Conservation (phyloP, 2,113 vertebrate genomes). For the Dendrocopos noguchii region DNA sequence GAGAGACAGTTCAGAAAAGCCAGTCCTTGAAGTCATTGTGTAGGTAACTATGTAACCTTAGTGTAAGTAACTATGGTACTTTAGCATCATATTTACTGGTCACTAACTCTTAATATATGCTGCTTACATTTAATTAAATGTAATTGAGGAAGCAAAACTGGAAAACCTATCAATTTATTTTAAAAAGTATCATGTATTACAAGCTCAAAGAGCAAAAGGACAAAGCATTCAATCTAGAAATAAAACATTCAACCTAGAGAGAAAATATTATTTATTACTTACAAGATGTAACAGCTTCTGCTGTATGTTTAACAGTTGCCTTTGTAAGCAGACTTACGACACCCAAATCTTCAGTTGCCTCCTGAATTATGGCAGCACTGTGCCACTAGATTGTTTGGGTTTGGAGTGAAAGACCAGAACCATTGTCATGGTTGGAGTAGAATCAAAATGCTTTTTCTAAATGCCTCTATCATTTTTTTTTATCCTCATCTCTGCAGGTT, state of each 20-base stretch:
- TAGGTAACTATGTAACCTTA: background rate
- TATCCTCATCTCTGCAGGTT: background rate
- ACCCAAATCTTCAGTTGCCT: background rate
- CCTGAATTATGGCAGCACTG: background rate
- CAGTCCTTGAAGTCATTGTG: background rate
- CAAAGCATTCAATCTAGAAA: background rate
- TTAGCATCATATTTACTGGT: background rate
- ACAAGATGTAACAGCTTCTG: background rate
- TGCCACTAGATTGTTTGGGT: background rate
- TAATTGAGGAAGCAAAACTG: background rate
- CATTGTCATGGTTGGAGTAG: background rate
- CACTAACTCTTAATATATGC: background rate
- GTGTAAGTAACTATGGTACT: background rate
- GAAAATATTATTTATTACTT: background rate
- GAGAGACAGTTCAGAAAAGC: background rate
- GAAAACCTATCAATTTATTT: background rate
- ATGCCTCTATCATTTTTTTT: background rate
- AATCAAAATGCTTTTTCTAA: background rate
- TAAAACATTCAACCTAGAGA: background rate
- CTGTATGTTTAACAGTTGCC: background rate
- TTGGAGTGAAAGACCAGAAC: background rate
- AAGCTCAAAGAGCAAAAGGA: background rate
- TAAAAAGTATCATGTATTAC: background rate
- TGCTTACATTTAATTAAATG: background rate
- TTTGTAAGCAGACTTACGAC: background rate